Evolutionary conservation across 2,888 invertebrate species (phyloP).

Genomic region (Lomographa bimaculata): DNA sequence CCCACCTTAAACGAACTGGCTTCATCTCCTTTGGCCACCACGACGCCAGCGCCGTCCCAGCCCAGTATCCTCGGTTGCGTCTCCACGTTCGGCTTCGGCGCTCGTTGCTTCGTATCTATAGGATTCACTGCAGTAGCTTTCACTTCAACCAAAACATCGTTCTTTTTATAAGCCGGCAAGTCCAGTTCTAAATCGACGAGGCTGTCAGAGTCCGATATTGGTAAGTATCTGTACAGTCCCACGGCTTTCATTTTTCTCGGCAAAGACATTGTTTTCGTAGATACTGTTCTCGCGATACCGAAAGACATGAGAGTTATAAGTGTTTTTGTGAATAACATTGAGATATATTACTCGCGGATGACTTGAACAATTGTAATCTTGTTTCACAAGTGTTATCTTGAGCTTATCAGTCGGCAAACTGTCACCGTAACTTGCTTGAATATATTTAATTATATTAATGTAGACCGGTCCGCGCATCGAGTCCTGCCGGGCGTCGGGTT

Average conservation of each 20-base stretch:
- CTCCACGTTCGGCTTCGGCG: slow-evolving; percentile 62
- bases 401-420: slow-evolving; percentile 10
- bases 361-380: slow-evolving; percentile 18
- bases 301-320: slow-evolving; percentile 16
- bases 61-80: slow-evolving; percentile 59
- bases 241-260: slow-evolving; percentile 72
- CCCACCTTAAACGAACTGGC: slow-evolving; percentile 56
- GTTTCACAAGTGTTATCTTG: slow-evolving; percentile 9
- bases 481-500: too few relatives aligned
- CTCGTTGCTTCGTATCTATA: slow-evolving; percentile 66
- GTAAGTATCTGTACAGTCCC: slow-evolving; percentile 70
- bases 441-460: too few relatives aligned
- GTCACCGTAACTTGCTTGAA: too few relatives aligned
- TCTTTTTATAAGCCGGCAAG: slow-evolving; percentile 51
- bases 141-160: slow-evolving; percentile 67
- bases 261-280: slow-evolving; percentile 38
- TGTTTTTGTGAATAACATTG: slow-evolving; percentile 22
- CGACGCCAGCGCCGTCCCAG: slow-evolving; percentile 69
- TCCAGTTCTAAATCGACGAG: slow-evolving; percentile 64
- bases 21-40: slow-evolving; percentile 57
- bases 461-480: too few relatives aligned
- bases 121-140: slow-evolving; percentile 71
- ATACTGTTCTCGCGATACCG: slow-evolving; percentile 13
- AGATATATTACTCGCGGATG: neutral
- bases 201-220: slow-evolving; percentile 60